Evolutionary conservation across 2,888 invertebrate species (phyloP).

Genomic region (Lordiphosa fenestrarum): DNA sequence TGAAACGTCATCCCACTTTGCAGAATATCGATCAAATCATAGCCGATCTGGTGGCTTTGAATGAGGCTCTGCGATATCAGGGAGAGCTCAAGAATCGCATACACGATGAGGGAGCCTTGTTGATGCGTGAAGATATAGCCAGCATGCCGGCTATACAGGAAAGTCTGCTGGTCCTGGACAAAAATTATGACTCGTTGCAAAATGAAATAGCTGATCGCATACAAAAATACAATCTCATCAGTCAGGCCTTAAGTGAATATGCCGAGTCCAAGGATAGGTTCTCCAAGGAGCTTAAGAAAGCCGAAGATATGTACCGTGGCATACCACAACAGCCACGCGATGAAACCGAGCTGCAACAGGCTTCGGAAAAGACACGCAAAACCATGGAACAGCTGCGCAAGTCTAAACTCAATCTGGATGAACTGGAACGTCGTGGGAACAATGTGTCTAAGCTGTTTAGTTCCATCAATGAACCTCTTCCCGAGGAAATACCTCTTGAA

Average conservation of each 20-base stretch:
- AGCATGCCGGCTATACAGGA: constrained; percentile 91
- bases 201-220: constrained; percentile 88
- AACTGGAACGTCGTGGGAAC: constrained; percentile 87
- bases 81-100: constrained; percentile 85
- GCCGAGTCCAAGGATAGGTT: constrained; percentile 87
- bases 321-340: constrained; percentile 87
- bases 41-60: constrained; percentile 81
- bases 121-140: constrained; percentile 91
- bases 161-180: constrained; percentile 88
- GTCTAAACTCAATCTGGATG: constrained; percentile 88
- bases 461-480: constrained; percentile 82
- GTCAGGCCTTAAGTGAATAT: constrained; percentile 88
- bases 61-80: constrained; percentile 83
- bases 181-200: constrained; percentile 89
- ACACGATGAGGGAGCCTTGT: constrained; percentile 88
- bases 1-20: constrained; percentile 73
- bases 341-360: constrained; percentile 86
- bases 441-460: constrained; percentile 80
- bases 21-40: constrained; percentile 80
- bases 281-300: constrained; percentile 86
- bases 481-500: constrained; percentile 78
- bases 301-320: constrained; percentile 84
- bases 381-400: constrained; percentile 88
- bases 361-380: constrained; percentile 88
- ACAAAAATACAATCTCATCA: constrained; percentile 87